Evolutionary conservation across 2,888 invertebrate genomes (phyloP), one percentile per base, ranked within the genome.

Genomic region (Agrotis puta): DNA sequence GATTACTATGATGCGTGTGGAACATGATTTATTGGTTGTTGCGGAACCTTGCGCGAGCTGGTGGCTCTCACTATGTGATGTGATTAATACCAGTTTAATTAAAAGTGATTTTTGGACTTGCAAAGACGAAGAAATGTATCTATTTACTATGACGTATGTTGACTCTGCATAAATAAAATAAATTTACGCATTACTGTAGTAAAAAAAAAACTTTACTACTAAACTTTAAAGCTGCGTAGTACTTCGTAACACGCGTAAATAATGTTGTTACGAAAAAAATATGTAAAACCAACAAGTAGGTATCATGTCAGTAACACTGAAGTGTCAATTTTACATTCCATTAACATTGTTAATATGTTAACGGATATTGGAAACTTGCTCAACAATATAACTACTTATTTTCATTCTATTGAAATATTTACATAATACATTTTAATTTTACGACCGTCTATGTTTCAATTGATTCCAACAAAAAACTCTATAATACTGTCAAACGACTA

Each of bases 401-500:
- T 39, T 11, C 9, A 75, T 53, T 47, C 43, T 56, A 63, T 78
- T 65, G 27, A 76, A 62, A 68, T 81, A 72, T 68, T 64, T 65
- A 82, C 56, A 64, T 72, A 62, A 51, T 47, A 81, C 63, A 74
- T 69, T 71, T 39, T 61, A 7, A 72, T 73, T 80, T 70, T 70
- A 75, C 58, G 57, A 75, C 18, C 27, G 54, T 56, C 66, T 70
- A 80, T 62, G 70, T 81, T 80, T 81, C 66, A 73, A 78, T 75
- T 57, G 27, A 58, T 74, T 56, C 24, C 75, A 85, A 89, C 73
- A 77, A 70, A 76, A 76, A 87, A 78, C 69, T 63, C 53, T 73
- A 84, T 88, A 85, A 85, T 77, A 85, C 81, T 87, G 83, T 80
- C 82, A 70, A 80, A 81, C 74, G 86, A 87, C 90, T 90, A 90